phyloP scores from a whole-genome alignment of 1,140 invertebrate species.

The Papilio helenus region DNA sequence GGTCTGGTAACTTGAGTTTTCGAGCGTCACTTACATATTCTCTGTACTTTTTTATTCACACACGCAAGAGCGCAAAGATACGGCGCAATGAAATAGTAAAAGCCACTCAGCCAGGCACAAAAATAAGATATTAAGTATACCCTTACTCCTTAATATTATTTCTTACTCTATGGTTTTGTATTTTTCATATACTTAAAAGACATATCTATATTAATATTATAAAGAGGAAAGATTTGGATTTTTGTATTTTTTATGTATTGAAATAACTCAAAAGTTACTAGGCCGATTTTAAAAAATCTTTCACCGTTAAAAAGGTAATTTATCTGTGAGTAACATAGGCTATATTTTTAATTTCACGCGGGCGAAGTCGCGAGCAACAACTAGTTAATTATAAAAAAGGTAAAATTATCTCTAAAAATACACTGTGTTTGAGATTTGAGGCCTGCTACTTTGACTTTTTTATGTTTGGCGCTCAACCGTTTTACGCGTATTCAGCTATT shows the following conservation, averaged over 20 bases:
- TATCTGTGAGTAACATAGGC: no score
- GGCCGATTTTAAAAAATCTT: no score
- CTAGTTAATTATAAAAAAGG: background rate
- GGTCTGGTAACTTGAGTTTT: constrained; percentile 31
- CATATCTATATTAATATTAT: no score
- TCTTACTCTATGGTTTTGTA: background rate
- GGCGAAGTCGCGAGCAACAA: no score
- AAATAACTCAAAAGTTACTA: no score
- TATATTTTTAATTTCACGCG: no score
- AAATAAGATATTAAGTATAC: constrained; percentile 27
- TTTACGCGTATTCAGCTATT: background rate
- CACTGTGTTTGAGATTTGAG: no score
- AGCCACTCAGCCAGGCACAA: constrained; percentile 22
- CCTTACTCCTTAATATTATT: background rate
- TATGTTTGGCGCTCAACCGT: background rate
- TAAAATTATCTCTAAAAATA: background rate
- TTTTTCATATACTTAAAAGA: background rate
- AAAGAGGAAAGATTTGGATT: no score
- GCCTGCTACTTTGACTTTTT: background rate
- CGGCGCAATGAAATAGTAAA: constrained; percentile 30
- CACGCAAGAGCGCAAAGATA: constrained; percentile 36
- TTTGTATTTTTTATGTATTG: no score
- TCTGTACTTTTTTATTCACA: constrained; percentile 37
- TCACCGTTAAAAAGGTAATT: no score
- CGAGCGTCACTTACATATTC: constrained; percentile 27